Base-by-base conservation (phyloP, 2,888 invertebrate species). In the Hyppa rectilinea region DNA sequence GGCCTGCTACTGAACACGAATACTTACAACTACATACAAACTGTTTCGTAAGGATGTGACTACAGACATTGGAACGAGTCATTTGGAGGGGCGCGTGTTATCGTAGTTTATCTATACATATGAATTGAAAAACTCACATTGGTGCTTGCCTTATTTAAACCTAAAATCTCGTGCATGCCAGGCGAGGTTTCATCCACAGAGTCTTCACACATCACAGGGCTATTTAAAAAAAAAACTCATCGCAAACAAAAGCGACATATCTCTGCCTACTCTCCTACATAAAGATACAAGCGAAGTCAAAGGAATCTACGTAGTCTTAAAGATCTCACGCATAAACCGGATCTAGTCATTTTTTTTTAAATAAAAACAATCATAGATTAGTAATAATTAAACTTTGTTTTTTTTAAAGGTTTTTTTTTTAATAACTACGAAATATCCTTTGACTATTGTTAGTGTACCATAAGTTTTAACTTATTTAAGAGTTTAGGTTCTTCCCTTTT, bases 291-390 rank as follows among this genome's bases (percentile, higher is more conserved):
- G 14, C 5, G 20, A 66, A 69, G 80, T 80, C 80, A 80, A 80
- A 66, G 81, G 73, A 79, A 53, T 67, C 68, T 50, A 70, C 75
- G 83, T 85, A 83, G 84, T 83, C 78, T 60, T 58, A 65, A 72
- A 83, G 85, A 90, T 90, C 89, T 90, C 89, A 88, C 81, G 40
- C 71, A 80, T 62, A 81, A 81, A 85, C 81, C 71, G 68, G 77
- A 86, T 83, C 89, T 90, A 90, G 89, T 90, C 89, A 90, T 89
- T 89, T 88, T 87, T 87, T 85, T 87, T 65, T n/a, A n/a, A n/a
- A 76, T 74, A 65, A 83, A 84, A 83, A 78, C 77, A 81, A 85
- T 83, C 76, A 81, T 84, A 85, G 85, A 79, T 80, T 82, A 85
- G 84, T 83, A 50, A 38, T 63, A 61, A 71, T 55, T 61, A 64